Base-by-base conservation (phyloP, 1,140 invertebrate genomes). In the Leptinotarsa lineolata region DNA sequence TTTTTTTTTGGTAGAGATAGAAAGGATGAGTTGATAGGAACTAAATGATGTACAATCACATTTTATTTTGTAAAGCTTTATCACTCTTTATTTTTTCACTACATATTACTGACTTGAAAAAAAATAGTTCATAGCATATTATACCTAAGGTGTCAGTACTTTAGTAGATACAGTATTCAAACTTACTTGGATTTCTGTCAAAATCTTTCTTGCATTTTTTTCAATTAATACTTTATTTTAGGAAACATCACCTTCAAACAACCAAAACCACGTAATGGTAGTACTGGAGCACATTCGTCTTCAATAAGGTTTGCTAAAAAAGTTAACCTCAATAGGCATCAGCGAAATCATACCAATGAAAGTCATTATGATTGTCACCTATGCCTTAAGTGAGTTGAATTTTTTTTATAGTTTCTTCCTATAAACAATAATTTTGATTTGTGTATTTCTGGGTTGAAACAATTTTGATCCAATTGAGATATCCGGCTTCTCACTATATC, bases 311-410 rank as follows among this genome's bases (percentile, higher is more conserved):
- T 82, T 70, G 69, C 46, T n/a, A 79, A 75, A 77, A 46, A 74
- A 22, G 63, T 71, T 6, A 76, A 73, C 72, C 69, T 83, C 0
- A 80, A 77, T 66, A 68, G 74, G 12, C 80, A 83, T 60, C 67
- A 80, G 64, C 18, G 75, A 8, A 46, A 65, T 13, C 82, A 81
- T 59, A 74, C 61, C 5, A 74, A 48, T 2, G 76, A 80, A 16
- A 78, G 70, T 59, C 79, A 77, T 44, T 80, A 67, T 70, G 81
- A 77, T 44, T 82, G 81, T 72, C 64, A 63, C 44, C 39, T 74
- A 2, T 81, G 80, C 71, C 60, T 58, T 21, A 80, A 79, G 79
- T 81, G 74, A 76, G 73, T 75, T 45, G 22, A 68, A 22, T 58
- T 8, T 70, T 44, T 59, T 16, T 72, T 46, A 24, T 24, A 30